These are phyloP conservation scores for Beaufortia kweichowensis DNA, from an alignment of 2,113 vertebrate species.

Conservation along the genomic window DNA sequence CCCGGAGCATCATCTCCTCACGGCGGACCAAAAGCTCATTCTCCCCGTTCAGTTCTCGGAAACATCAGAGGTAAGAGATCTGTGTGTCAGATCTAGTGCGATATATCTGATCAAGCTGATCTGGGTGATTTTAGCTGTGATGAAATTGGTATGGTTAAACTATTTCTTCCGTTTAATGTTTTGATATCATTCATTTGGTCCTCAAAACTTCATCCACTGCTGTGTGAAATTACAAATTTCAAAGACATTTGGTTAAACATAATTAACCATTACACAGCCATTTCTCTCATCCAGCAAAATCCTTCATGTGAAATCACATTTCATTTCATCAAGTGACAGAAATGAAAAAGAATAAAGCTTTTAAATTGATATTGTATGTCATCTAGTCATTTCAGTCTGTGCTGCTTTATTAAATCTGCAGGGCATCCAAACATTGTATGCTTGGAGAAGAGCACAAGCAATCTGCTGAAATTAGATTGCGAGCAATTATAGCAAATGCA, in stretches of 20 bases:
- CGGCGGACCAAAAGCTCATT: constrained; percentile 43
- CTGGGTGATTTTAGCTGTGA: neutral
- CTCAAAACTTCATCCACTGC: neutral
- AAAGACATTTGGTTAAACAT: neutral
- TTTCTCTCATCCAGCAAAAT: neutral
- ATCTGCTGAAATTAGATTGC: constrained; percentile 17
- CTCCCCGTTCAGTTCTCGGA: constrained; percentile 49
- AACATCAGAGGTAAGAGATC: constrained; percentile 52
- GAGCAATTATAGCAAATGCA: constrained; percentile 25
- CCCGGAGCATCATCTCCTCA: constrained; percentile 46
- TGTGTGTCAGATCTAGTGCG: neutral
- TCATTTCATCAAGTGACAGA: neutral
- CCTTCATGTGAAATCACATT: neutral
- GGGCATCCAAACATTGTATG: constrained; percentile 15
- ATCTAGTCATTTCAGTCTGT: constrained; percentile 27
- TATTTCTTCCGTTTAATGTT: too few relatives aligned
- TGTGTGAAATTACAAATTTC: neutral
- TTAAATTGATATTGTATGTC: neutral
- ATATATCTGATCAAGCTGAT: neutral
- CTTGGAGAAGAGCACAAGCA: neutral
- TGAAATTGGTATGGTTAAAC: neutral
- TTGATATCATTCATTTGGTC: neutral
- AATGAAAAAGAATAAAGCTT: neutral
- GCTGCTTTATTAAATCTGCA: constrained; percentile 30
- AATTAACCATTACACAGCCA: neutral